A percentile compares a stretch with the other conserved stretches of the same genome.
Conservation (phyloP, 2,113 vertebrate species). For the Himantopus leucocephalus region DNA sequence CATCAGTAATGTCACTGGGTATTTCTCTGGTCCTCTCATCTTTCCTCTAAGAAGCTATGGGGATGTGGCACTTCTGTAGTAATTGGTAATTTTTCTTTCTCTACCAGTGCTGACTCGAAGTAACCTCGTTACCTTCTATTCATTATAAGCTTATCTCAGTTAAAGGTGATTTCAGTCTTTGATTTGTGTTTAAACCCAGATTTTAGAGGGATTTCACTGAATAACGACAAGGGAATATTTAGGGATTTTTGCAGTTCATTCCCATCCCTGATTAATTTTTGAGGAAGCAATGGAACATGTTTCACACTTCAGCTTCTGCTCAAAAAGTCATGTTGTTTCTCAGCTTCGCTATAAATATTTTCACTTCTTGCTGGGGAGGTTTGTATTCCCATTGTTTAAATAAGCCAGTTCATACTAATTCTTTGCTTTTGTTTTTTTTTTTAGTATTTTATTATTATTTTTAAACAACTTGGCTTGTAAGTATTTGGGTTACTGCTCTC, state of each 20-base stretch:
- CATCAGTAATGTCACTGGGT: neutral
- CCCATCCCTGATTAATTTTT: neutral
- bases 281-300: neutral
- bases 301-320: conserved; percentile 21
- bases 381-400: neutral
- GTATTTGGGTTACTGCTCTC: neutral
- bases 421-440: neutral
- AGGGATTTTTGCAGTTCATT: neutral
- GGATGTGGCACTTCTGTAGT: neutral
- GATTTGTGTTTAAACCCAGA: neutral
- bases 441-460: neutral
- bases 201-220: neutral
- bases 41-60: neutral
- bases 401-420: neutral
- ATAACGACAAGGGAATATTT: neutral
- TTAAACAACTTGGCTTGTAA: neutral
- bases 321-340: neutral
- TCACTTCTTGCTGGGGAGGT: neutral
- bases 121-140: neutral
- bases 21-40: neutral
- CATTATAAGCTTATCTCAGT: accelerated
- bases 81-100: neutral
- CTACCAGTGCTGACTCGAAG: neutral
- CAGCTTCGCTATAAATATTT: neutral
- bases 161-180: neutral